Evolutionary conservation across 2,113 vertebrate genomes (phyloP).

Genomic region (Conger conger): DNA sequence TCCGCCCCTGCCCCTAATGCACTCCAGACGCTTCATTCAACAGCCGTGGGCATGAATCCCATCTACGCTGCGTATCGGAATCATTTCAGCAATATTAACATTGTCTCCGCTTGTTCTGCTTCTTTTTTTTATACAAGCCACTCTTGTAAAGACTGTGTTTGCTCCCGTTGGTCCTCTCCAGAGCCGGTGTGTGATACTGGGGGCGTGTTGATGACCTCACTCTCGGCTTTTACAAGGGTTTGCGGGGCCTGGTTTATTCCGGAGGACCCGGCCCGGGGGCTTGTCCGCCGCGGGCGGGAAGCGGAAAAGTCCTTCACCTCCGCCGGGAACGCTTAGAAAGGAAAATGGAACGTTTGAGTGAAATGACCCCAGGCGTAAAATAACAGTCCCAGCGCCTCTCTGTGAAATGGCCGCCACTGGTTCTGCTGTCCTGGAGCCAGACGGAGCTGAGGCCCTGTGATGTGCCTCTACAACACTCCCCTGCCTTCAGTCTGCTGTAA

Average conservation of each 20-base stretch:
- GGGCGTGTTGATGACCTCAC: background rate
- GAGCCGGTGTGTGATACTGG: constrained; percentile 2
- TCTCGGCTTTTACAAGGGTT: background rate
- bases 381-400: background rate
- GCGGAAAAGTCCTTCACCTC: background rate
- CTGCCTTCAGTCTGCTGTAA: background rate
- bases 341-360: background rate
- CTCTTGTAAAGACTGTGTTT: background rate
- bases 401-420: background rate
- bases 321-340: background rate
- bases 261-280: background rate
- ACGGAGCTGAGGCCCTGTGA: background rate
- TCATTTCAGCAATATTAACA: too few species aligned
- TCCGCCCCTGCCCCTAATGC: background rate
- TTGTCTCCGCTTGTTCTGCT: too few species aligned
- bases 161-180: constrained; percentile 3
- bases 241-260: background rate
- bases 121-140: too few species aligned
- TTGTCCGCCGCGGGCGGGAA: background rate
- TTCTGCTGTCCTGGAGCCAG: background rate
- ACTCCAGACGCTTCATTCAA: background rate
- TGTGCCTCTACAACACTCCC: background rate
- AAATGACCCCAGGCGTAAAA: background rate
- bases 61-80: too few species aligned
- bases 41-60: background rate